Evolutionary conservation across 2,888 invertebrate species (phyloP).

Genomic region (Isoperla grammatica): DNA sequence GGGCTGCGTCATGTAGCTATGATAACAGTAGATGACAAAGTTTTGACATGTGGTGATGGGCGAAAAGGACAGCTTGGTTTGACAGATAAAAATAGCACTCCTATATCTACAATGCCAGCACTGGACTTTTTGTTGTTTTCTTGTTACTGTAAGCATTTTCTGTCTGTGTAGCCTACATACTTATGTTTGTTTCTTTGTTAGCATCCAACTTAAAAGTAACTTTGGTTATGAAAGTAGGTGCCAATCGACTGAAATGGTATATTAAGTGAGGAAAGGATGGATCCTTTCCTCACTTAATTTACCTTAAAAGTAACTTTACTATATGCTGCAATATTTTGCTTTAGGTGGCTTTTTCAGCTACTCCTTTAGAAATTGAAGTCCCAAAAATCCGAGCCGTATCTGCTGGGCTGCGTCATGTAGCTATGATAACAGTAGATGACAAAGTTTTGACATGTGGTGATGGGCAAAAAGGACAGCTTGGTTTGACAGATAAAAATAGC

Average conservation of each 20-base stretch:
- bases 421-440: slow-evolving; percentile 56
- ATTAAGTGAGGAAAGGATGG: no score
- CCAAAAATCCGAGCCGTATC: slow-evolving; percentile 45
- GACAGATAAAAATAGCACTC: slow-evolving; percentile 40
- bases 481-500: slow-evolving; percentile 45
- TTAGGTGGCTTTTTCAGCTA: slow-evolving; percentile 17
- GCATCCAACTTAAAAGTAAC: no score
- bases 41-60: slow-evolving; percentile 61
- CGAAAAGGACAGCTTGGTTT: slow-evolving; percentile 64
- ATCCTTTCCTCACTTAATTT: no score
- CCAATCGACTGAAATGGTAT: no score
- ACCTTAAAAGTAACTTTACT: no score
- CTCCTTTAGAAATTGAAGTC: slow-evolving; percentile 12
- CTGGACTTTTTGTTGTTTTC: no score
- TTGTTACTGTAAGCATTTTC: no score
- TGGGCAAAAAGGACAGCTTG: slow-evolving; percentile 63
- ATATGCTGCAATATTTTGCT: background rate
- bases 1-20: slow-evolving; percentile 64
- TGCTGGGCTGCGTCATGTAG: slow-evolving; percentile 65
- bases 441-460: slow-evolving; percentile 60
- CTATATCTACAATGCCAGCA: no score
- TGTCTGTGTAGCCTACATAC: no score
- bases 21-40: slow-evolving; percentile 55
- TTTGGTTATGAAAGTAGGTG: no score
- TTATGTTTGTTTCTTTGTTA: no score